A percentile compares a stretch with the other conserved stretches of the same genome.
Conservation (phyloP, 2,797 vertebrate species). For the Distichodus sexfasciatus region DNA sequence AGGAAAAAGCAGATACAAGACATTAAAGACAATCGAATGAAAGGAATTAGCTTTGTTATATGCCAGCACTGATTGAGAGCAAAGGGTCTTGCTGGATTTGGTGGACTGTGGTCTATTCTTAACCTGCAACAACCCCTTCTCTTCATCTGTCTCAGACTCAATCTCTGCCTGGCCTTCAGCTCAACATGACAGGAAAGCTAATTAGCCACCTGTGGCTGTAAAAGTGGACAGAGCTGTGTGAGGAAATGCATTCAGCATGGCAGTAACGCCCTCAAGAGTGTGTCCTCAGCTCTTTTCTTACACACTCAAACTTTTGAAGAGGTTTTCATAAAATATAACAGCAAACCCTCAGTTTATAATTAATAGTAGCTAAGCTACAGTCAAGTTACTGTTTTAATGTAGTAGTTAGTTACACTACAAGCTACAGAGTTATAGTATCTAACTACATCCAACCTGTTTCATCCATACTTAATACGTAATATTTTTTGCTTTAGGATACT, state of each 20-base stretch:
- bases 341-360: too few species aligned
- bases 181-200: slow-evolving; percentile 63
- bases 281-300: too few species aligned
- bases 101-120: slow-evolving; percentile 21
- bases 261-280: neutral
- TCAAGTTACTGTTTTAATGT: too few species aligned
- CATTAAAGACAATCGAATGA: neutral
- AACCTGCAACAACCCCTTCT: slow-evolving; percentile 18
- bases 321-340: too few species aligned
- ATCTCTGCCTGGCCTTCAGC: slow-evolving; percentile 44
- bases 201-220: slow-evolving; percentile 70
- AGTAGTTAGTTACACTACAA: too few species aligned
- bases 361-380: too few species aligned
- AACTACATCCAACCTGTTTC: too few species aligned
- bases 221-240: slow-evolving; percentile 7
- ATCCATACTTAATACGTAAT: too few species aligned
- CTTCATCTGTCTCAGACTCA: slow-evolving; percentile 21
- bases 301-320: too few species aligned
- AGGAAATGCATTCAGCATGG: neutral
- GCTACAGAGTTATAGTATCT: too few species aligned
- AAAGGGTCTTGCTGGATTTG: slow-evolving; percentile 32
- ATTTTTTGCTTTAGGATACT: too few species aligned
- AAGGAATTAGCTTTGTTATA: neutral
- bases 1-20: neutral
- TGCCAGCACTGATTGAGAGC: slow-evolving; percentile 1